A percentile compares a stretch with the other conserved stretches of the same genome.
These are phyloP conservation scores for Doryteuthis pealeii DNA, from an alignment of 1,140 invertebrate species.

Conservation along the genomic window DNA sequence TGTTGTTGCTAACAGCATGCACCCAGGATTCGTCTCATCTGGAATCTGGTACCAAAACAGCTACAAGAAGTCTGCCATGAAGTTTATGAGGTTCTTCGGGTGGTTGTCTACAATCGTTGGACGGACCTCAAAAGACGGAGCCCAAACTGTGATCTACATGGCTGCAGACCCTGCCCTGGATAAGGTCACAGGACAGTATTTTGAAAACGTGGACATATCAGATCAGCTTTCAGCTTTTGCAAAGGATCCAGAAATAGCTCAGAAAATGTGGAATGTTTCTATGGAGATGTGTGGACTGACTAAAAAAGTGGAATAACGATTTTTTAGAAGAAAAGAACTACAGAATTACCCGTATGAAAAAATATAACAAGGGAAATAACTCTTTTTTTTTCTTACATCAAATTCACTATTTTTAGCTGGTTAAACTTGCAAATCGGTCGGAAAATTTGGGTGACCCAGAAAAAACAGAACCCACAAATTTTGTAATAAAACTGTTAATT, in stretches of 20 bases:
- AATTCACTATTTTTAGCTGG: too few species aligned
- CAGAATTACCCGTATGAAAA: too few species aligned
- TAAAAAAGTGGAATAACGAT: background rate
- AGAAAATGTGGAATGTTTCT: background rate
- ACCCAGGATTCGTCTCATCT: background rate
- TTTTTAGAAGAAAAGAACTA: background rate
- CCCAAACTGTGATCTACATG: background rate
- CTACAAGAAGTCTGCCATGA: background rate
- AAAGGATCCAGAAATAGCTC: background rate
- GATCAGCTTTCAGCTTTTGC: background rate
- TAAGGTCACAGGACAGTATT: background rate
- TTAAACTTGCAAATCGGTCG: too few species aligned
- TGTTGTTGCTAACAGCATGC: background rate
- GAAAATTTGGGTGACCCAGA: too few species aligned
- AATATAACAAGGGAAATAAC: too few species aligned
- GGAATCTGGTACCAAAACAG: background rate
- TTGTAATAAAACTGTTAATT: too few species aligned
- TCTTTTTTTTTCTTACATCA: too few species aligned
- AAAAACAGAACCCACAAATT: too few species aligned
- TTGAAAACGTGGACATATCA: constrained; percentile 1
- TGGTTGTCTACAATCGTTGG: background rate
- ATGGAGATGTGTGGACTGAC: constrained; percentile 12
- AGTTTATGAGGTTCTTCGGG: background rate
- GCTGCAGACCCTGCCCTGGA: background rate
- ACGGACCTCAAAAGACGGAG: background rate